Evolutionary conservation across 1,140 invertebrate species (phyloP).

Genomic region (Dendrolimus kikuchii): DNA sequence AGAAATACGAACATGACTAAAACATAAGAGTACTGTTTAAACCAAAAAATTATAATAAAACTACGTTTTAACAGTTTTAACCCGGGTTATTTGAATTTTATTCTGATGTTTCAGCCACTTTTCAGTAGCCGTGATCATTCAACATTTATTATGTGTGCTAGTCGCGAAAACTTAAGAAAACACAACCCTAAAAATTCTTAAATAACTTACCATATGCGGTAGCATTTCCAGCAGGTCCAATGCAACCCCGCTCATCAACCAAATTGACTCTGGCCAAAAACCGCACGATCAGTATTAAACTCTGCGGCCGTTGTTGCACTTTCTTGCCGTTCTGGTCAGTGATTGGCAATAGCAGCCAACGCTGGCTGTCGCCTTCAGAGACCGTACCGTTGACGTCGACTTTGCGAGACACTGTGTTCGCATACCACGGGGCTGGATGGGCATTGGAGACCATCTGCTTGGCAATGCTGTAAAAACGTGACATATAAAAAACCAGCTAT

Average conservation of each 20-base stretch:
- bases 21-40: no score
- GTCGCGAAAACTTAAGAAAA: no score
- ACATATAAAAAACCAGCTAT: constrained; percentile 6
- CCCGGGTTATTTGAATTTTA: no score
- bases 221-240: constrained; percentile 49
- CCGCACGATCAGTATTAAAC: constrained; percentile 33
- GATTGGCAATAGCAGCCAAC: constrained; percentile 38
- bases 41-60: no score
- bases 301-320: constrained; percentile 7
- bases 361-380: constrained; percentile 25
- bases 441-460: constrained; percentile 54
- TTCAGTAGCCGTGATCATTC: no score
- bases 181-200: not conserved
- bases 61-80: no score
- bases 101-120: no score
- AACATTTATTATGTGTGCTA: no score
- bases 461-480: constrained; percentile 35
- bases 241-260: constrained; percentile 49
- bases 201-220: constrained; percentile 46
- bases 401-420: constrained; percentile 29
- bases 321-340: constrained; percentile 25
- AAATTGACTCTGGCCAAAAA: constrained; percentile 49
- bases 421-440: constrained; percentile 49
- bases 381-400: constrained; percentile 33
- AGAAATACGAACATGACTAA: no score